Conservation (phyloP, 2,888 invertebrate genomes). For the Cephus spinipes region DNA sequence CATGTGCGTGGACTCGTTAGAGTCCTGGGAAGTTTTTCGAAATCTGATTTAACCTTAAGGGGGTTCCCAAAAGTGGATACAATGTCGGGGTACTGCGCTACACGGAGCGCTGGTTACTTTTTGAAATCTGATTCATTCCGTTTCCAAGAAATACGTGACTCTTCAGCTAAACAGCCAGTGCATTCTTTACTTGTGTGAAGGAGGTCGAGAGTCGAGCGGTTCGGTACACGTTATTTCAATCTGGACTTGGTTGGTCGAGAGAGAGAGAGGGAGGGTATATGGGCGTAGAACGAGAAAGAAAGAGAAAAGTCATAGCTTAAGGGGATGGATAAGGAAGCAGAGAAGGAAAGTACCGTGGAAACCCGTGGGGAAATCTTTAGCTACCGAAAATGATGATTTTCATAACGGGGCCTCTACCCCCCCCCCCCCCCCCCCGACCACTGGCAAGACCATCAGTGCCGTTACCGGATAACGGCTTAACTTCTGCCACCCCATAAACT, state of each 20-base stretch:
- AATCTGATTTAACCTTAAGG: not conserved
- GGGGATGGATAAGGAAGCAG: not conserved
- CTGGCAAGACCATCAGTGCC: not conserved
- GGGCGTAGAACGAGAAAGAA: not conserved
- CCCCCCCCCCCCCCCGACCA: not conserved
- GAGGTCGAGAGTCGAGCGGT: not conserved
- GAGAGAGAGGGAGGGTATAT: not conserved
- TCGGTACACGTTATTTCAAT: not conserved
- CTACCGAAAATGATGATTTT: conserved; percentile 49
- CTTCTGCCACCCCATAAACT: conserved; percentile 46
- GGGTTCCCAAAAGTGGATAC: not conserved
- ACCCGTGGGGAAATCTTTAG: conserved; percentile 48
- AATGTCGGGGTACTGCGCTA: not conserved
- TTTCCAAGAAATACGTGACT: not conserved
- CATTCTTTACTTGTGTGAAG: not conserved
- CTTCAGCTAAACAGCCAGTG: not conserved
- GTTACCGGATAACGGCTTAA: conserved; percentile 31
- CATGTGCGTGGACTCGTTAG: too few species aligned
- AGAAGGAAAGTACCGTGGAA: not conserved
- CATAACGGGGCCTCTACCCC: conserved; percentile 29
- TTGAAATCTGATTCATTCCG: not conserved
- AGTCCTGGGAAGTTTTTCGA: not conserved
- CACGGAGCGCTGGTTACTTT: not conserved
- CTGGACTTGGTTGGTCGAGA: not conserved
- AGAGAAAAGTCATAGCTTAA: not conserved